These are phyloP conservation scores for Lordiphosa mommai DNA, from an alignment of 1,140 invertebrate genomes.

Conservation along the genomic window DNA sequence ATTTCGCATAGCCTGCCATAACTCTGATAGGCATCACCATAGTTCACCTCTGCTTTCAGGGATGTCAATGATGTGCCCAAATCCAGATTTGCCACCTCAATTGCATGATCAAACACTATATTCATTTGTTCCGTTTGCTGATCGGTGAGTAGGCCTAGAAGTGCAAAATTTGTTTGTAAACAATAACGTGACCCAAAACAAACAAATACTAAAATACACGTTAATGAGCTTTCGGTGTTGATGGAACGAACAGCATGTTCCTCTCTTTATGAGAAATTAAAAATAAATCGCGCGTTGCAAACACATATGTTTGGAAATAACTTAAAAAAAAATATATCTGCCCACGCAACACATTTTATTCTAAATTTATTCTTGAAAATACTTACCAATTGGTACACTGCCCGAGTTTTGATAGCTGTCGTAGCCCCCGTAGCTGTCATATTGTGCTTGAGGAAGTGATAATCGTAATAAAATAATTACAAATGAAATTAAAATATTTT, in stretches of 20 bases:
- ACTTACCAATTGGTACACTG: constrained; percentile 61
- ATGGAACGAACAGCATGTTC: constrained; percentile 72
- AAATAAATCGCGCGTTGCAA: constrained; percentile 60
- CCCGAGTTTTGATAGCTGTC: constrained; percentile 34
- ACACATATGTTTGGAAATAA: constrained; percentile 31
- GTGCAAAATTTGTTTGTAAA: constrained; percentile 55
- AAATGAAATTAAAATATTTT: constrained; percentile 4
- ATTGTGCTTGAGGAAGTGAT: constrained; percentile 23
- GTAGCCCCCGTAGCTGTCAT: constrained; percentile 24
- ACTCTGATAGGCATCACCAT: constrained; percentile 79
- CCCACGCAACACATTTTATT: constrained; percentile 31
- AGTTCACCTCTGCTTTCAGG: constrained; percentile 59
- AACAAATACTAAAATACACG: constrained; percentile 64
- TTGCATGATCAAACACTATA: constrained; percentile 69
- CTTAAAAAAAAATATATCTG: constrained; percentile 9
- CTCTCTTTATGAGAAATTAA: constrained; percentile 66
- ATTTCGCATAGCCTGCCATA: constrained; percentile 79
- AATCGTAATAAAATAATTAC: constrained; percentile 12
- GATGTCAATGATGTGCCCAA: constrained; percentile 39
- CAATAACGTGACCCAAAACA: constrained; percentile 68
- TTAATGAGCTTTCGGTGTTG: constrained; percentile 72
- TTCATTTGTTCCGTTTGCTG: constrained; percentile 64
- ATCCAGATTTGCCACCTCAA: constrained; percentile 62
- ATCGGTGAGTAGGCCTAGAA: constrained; percentile 70
- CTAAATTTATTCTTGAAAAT: constrained; percentile 19